A percentile compares a stretch with the other conserved stretches of the same genome.
Evolutionary conservation across 2,113 vertebrate species (phyloP).

Genomic region (Python bivittatus): DNA sequence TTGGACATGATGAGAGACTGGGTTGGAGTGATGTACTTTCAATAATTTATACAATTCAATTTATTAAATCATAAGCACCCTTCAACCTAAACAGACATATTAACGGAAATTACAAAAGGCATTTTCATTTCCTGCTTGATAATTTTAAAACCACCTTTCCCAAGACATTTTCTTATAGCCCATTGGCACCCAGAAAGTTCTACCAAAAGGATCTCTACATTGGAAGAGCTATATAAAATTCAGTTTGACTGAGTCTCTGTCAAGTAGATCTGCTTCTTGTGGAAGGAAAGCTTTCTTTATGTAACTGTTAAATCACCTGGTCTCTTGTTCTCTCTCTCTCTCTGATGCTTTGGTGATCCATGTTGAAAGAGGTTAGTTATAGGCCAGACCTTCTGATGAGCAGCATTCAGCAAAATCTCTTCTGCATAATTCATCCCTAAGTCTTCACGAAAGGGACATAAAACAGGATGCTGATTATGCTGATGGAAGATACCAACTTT

Average conservation of each 20-base stretch:
- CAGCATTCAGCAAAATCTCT: not conserved
- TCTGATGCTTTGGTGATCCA: slow-evolving; percentile 27
- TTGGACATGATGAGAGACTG: not conserved
- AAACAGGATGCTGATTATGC: not conserved
- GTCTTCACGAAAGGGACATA: not conserved
- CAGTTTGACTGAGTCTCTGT: not conserved
- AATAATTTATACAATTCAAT: not conserved
- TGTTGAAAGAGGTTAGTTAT: slow-evolving; percentile 15
- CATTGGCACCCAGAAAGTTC: slow-evolving; percentile 7
- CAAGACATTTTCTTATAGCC: not conserved
- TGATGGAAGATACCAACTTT: not conserved
- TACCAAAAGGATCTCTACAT: not conserved
- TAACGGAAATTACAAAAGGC: not conserved
- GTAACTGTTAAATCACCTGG: slow-evolving; percentile 7
- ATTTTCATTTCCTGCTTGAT: not conserved
- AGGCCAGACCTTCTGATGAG: not conserved
- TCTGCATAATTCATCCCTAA: not conserved
- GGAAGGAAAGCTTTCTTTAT: slow-evolving; percentile 7
- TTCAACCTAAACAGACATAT: not conserved
- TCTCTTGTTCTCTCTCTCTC: not conserved
- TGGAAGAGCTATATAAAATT: not conserved
- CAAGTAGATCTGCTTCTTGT: not conserved
- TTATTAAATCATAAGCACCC: not conserved
- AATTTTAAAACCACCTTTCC: not conserved
- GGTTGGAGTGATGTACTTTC: not conserved